Base-by-base conservation (phyloP, 2,797 vertebrate genomes). In the Sylvilagus floridanus region DNA sequence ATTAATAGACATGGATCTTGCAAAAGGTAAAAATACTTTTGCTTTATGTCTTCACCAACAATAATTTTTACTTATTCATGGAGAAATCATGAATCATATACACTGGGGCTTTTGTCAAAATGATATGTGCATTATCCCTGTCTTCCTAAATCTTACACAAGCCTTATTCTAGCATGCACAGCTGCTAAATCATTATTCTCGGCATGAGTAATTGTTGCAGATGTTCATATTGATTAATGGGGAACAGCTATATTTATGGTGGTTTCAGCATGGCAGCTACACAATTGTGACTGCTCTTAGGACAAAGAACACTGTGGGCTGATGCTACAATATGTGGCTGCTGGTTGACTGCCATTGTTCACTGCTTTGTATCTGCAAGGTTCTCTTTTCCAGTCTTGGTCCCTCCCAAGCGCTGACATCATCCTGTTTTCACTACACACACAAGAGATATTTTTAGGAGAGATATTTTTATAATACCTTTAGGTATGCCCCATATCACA, bases 61-160 rank as follows among this genome's bases (percentile, higher is more conserved):
- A 68, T 97, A 94, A 93, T 96, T 96, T 96, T 50, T 92, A 92
- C 95, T 93, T 95, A 91, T 95, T 94, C 37, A 73, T 92, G 93
- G 90, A 91, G 73, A 14, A 95, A 30, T 50, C 28, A 95, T 94
- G 94, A 92, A 96, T 97, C 87, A 83, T 68, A 79, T 54, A 75
- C 84, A 73, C 42, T 93, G 91, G 21, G 77, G 69, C 47, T 95
- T 95, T 95, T 95, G 93, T 91, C 86, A 93, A 52, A 88, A 97
- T 96, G 91, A 97, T 96, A 93, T 96, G 93, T 95, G 87, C 90
- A 63, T 96, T 96, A 95, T 93, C 65, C 30, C 37, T 84, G 42
- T 85, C 92, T 88, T 96, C 95, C 69, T 96, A 95, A 97, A 93
- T 75, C 85, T 90, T 95, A 97, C 63, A 91, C 57, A 94, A 76